Evolutionary conservation across 2,113 vertebrate genomes (phyloP), one percentile per base, ranked within the genome.

Genomic region (Sardina pilchardus): DNA sequence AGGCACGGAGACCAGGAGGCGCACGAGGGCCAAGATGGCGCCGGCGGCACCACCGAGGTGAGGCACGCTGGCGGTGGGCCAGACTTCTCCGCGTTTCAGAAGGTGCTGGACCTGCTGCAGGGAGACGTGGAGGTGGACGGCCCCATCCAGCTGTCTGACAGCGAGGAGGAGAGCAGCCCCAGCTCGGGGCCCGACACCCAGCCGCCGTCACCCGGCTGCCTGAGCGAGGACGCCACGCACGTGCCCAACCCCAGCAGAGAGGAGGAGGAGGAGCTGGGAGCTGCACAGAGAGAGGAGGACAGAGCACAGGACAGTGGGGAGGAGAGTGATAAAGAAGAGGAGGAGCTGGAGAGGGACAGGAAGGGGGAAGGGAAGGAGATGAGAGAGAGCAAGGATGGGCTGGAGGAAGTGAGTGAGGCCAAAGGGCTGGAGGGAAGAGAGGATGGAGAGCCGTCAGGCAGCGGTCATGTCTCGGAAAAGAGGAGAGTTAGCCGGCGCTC

Each of bases 81-180:
- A 17, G 85, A 90, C 56, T 24, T 89, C 34, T 89, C 88, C 0
- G 93, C 94, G 90, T 91, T 94, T 83, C 93, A 93, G 90, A 95
- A 94, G 81, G 88, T 93, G 84, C 85, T 94, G 81, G 92, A 95
- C 89, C 88, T 95, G 8, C 90, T 95, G 85, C 92, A 94, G 88
- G 92, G 90, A 2, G 92, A 91, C 7, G 85, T 83, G 45, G 87
- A 36, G 67, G 83, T n/a, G 24, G 59, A 39, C 67, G n/a, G 10
- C 30, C 67, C 16, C 56, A 75, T 67, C 0, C 93, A 93, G 84
- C 90, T 94, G 82, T 90, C 96, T 26, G 93, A 92, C 85, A 67
- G 59, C 26, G 59, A 67, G 59, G 59, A 67, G 59, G 59, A 67
- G 59, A 67, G 26, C 59, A n/a, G 59, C 26, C n/a, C 26, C 21